These are phyloP conservation scores for Leuciscus waleckii DNA, from an alignment of 2,797 vertebrate genomes.

Conservation along the genomic window DNA sequence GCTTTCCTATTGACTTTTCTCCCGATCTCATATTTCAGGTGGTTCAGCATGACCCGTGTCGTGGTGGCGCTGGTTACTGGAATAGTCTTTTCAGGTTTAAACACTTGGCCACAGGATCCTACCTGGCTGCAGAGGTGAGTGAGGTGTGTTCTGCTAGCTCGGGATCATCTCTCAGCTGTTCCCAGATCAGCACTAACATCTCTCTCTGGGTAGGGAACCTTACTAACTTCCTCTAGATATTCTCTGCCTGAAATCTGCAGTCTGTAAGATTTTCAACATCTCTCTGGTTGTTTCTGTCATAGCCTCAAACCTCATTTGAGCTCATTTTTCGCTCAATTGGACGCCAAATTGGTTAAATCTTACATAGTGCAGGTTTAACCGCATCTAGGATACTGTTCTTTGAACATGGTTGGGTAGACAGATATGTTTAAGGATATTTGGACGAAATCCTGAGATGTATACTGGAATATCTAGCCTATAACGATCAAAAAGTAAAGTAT, in stretches of 20 bases:
- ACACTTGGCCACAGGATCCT: constrained; percentile 95
- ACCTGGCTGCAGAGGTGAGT: constrained; percentile 95
- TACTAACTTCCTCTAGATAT: constrained; percentile 45
- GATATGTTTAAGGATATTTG: not conserved
- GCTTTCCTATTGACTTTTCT: not conserved
- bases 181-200: constrained; percentile 53
- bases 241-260: constrained; percentile 17
- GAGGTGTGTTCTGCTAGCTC: constrained; percentile 56
- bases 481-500: not conserved
- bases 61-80: constrained; percentile 96
- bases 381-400: not conserved
- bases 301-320: not conserved
- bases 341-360: constrained; percentile 20
- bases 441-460: not conserved
- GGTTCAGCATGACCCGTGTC: constrained; percentile 95
- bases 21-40: constrained; percentile 77
- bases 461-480: not conserved
- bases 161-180: constrained; percentile 39
- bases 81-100: constrained; percentile 98
- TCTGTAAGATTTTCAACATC: constrained; percentile 28
- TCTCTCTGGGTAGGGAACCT: constrained; percentile 51
- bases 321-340: not conserved
- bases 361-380: constrained; percentile 36
- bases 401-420: not conserved
- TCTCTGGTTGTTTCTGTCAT: not conserved